These are phyloP conservation scores for Ceriagrion tenellum DNA, from an alignment of 2,888 invertebrate species.

Conservation along the genomic window DNA sequence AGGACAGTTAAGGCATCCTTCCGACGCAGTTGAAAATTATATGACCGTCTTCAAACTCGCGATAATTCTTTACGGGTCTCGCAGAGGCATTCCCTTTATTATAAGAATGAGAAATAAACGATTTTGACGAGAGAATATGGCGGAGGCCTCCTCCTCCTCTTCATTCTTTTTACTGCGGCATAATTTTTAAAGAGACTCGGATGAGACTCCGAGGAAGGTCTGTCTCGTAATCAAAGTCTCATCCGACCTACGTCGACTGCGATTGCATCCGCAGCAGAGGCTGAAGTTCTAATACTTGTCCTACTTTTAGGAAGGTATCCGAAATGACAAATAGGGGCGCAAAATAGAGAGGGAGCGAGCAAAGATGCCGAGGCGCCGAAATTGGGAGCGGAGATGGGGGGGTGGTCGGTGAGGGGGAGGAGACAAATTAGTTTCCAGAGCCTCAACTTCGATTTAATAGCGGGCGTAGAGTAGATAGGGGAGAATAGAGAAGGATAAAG, in stretches of 20 bases:
- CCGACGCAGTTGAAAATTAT: not conserved
- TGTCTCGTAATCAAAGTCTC: not conserved
- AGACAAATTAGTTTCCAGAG: slow-evolving; percentile 10
- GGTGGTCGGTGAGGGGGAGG: not conserved
- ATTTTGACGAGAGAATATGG: not conserved
- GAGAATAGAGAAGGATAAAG: not conserved
- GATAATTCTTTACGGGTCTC: not conserved
- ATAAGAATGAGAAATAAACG: not conserved
- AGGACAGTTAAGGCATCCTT: not conserved
- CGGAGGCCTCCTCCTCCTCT: not conserved
- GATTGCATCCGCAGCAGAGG: not conserved
- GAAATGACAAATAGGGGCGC: slow-evolving; percentile 36
- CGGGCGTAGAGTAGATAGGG: not conserved
- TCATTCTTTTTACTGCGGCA: not conserved
- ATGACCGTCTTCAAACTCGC: not conserved
- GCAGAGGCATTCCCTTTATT: not conserved
- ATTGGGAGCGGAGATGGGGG: not conserved
- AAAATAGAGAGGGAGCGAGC: not conserved
- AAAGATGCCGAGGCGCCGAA: slow-evolving; percentile 25
- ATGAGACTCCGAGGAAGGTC: not conserved
- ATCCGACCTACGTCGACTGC: not conserved
- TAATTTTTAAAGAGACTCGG: not conserved
- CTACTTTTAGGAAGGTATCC: slow-evolving; percentile 1
- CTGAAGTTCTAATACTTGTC: not conserved
- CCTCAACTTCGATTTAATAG: slow-evolving; percentile 24